Evolutionary conservation across 2,888 invertebrate species (phyloP).

Genomic region (Chloroclystis v-ata): DNA sequence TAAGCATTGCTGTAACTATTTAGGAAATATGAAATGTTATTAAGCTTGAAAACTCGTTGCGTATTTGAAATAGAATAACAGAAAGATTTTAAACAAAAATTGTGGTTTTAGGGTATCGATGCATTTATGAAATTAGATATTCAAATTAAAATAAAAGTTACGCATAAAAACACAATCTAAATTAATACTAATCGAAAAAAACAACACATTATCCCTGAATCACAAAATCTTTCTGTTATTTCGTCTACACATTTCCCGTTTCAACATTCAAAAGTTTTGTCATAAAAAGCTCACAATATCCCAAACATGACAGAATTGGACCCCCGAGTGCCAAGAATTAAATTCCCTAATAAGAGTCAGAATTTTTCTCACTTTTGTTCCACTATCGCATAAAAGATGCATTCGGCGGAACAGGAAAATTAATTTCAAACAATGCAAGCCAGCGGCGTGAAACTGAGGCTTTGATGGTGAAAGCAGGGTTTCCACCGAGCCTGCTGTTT

Average conservation of each 20-base stretch:
- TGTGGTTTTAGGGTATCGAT: too few relatives aligned
- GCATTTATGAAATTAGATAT: too few relatives aligned
- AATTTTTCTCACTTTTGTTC: conserved; percentile 53
- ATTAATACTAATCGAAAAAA: too few relatives aligned
- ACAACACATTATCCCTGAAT: too few relatives aligned
- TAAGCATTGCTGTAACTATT: too few relatives aligned
- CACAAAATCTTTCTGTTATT: background rate
- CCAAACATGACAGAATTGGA: conserved; percentile 17
- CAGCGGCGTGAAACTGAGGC: conserved; percentile 38
- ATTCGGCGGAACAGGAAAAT: conserved; percentile 67
- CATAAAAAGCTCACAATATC: conserved; percentile 16
- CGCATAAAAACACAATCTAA: too few relatives aligned
- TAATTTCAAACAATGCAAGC: conserved; percentile 65
- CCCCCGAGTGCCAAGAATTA: conserved; percentile 15
- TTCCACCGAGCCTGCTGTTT: conserved; percentile 1
- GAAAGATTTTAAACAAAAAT: too few relatives aligned
- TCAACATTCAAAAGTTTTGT: background rate
- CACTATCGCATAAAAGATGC: conserved; percentile 71
- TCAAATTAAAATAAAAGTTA: too few relatives aligned
- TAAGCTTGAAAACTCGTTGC: too few relatives aligned
- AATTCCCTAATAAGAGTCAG: conserved; percentile 23
- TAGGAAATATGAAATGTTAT: too few relatives aligned
- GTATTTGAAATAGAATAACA: too few relatives aligned
- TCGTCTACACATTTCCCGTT: background rate
- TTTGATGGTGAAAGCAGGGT: conserved; percentile 16